phyloP scores from a whole-genome alignment of 2,797 vertebrate genomes.

The Anguilla pacifica region DNA sequence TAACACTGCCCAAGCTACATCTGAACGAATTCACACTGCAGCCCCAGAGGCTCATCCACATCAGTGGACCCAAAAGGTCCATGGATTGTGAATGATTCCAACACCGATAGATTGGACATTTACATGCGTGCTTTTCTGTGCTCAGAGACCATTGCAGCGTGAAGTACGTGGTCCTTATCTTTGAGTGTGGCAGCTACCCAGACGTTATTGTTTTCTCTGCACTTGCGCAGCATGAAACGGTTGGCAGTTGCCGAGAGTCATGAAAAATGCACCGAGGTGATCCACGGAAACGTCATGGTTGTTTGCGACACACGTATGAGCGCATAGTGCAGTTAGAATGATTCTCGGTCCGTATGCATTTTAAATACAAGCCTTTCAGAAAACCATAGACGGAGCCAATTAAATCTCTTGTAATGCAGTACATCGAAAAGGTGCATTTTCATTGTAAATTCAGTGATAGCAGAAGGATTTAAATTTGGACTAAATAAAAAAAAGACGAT shows the following conservation, averaged over 20 bases:
- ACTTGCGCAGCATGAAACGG: not conserved
- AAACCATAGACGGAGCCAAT: not conserved
- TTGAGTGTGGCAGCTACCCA: not conserved
- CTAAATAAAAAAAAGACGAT: not conserved
- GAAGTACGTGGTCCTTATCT: not conserved
- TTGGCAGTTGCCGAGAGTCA: not conserved
- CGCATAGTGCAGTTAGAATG: not conserved
- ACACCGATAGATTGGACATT: not conserved
- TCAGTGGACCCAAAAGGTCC: not conserved
- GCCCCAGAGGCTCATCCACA: not conserved
- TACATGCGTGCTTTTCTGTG: constrained; percentile 31
- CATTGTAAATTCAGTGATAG: not conserved
- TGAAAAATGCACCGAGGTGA: not conserved
- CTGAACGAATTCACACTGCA: not conserved
- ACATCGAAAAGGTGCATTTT: not conserved
- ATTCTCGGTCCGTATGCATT: not conserved
- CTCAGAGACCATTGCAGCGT: not conserved
- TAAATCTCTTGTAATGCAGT: too few species aligned
- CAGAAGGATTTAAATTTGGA: not conserved
- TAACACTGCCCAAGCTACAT: not conserved
- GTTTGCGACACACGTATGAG: not conserved
- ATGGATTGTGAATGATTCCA: not conserved
- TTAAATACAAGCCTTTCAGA: not conserved
- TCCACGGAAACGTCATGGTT: not conserved
- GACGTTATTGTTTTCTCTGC: not conserved